A percentile compares a stretch with the other conserved stretches of the same genome.
Conservation (phyloP, 2,888 invertebrate species). For the Siphonodentalium dalli region DNA sequence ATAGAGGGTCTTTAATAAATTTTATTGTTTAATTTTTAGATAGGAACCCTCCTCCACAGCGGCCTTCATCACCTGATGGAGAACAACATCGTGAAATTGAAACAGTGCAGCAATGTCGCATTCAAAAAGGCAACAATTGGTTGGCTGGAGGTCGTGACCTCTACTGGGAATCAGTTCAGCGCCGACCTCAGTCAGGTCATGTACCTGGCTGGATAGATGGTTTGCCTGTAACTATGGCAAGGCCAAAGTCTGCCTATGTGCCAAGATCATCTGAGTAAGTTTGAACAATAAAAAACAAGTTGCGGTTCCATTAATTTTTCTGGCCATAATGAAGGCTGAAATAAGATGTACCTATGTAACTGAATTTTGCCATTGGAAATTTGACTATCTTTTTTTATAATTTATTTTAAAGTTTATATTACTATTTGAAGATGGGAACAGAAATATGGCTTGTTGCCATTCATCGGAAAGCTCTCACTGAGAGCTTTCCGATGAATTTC, state of each 20-base stretch:
- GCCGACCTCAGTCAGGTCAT: constrained; percentile 51
- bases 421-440: too few relatives aligned
- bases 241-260: constrained; percentile 45
- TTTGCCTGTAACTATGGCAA: constrained; percentile 45
- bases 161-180: constrained; percentile 47
- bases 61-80: constrained; percentile 40
- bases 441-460: too few relatives aligned
- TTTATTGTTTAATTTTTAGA: background rate
- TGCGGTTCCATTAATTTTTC: too few relatives aligned
- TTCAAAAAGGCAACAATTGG: constrained; percentile 48
- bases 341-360: too few relatives aligned
- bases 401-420: too few relatives aligned
- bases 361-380: too few relatives aligned
- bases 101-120: background rate
- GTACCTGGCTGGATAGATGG: constrained; percentile 61
- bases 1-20: too few relatives aligned
- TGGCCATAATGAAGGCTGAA: too few relatives aligned
- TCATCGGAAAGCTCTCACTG: too few relatives aligned
- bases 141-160: constrained; percentile 58
- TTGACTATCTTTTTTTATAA: too few relatives aligned
- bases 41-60: constrained; percentile 41
- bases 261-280: constrained; percentile 30
- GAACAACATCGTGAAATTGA: constrained; percentile 12
- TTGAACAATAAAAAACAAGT: too few relatives aligned
- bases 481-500: too few relatives aligned